A percentile compares a stretch with the other conserved stretches of the same genome.
phyloP scores from a whole-genome alignment of 2,113 vertebrate genomes.

The Notarius lentiginosus region DNA sequence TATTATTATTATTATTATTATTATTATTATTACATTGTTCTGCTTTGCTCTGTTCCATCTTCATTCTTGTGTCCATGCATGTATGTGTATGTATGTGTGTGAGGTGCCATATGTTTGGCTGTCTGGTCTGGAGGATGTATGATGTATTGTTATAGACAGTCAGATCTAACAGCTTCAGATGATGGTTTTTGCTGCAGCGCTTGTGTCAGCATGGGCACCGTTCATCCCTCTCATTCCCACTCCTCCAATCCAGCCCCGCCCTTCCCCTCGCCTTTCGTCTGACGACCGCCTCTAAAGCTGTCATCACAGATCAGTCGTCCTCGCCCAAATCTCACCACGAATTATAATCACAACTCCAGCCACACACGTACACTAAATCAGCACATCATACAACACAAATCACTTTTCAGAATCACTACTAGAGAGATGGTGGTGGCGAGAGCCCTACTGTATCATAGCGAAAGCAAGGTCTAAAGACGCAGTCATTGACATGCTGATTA shows the following conservation, averaged over 20 bases:
- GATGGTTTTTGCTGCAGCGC: constrained; percentile 43
- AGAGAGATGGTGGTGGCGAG: background rate
- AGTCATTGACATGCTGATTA: background rate
- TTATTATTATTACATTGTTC: background rate
- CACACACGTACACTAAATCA: constrained; percentile 23
- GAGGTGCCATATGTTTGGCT: constrained; percentile 16
- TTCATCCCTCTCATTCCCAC: background rate
- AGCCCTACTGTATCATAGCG: constrained; percentile 12
- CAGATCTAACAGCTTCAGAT: constrained; percentile 29
- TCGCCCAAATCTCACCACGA: constrained; percentile 71
- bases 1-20: too few species aligned
- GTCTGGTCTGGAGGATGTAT: constrained; percentile 10
- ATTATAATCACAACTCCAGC: constrained; percentile 63
- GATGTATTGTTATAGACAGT: constrained; percentile 11
- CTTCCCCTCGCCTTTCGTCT: constrained; percentile 49
- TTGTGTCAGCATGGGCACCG: constrained; percentile 46
- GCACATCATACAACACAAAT: background rate
- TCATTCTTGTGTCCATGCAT: background rate
- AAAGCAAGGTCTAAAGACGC: background rate
- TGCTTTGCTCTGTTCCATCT: background rate
- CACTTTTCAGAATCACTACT: background rate
- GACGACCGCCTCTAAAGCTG: constrained; percentile 74
- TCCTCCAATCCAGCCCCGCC: constrained; percentile 25
- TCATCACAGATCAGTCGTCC: constrained; percentile 75
- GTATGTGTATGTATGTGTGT: background rate